These are phyloP conservation scores for Ptilorrhoa leucosticta DNA, from an alignment of 2,113 vertebrate species.

Conservation along the genomic window DNA sequence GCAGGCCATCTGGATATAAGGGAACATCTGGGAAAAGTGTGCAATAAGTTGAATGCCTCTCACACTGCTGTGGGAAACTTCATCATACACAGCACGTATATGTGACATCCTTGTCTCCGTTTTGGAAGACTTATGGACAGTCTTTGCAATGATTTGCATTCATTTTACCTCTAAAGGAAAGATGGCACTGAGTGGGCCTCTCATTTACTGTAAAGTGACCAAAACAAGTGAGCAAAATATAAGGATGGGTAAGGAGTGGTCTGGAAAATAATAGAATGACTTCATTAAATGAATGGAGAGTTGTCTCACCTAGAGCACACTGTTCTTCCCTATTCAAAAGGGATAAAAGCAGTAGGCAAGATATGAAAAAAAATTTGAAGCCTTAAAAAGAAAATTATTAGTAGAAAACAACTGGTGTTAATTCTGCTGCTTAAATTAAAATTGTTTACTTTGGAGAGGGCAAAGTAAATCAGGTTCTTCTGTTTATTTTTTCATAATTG, in stretches of 20 bases:
- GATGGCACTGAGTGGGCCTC: neutral
- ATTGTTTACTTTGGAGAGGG: neutral
- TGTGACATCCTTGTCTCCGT: constrained; percentile 3
- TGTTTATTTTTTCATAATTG: constrained; percentile 1
- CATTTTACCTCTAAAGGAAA: constrained; percentile 21
- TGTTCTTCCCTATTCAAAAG: neutral
- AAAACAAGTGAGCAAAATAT: neutral
- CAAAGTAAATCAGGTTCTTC: neutral
- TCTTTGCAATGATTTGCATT: constrained; percentile 22
- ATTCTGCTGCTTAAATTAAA: neutral
- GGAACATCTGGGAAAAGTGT: constrained; percentile 23
- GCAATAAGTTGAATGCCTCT: constrained; percentile 37
- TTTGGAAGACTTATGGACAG: constrained; percentile 24
- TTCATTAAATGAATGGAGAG: neutral
- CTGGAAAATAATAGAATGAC: neutral
- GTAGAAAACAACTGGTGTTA: neutral
- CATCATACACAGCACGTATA: neutral
- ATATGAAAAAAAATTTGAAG: neutral
- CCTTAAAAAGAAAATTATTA: neutral
- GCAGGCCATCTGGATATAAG: constrained; percentile 2
- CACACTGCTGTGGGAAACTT: neutral
- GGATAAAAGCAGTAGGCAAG: neutral
- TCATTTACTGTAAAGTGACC: neutral
- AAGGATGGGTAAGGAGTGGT: neutral
- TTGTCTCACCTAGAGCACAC: neutral